A percentile compares a stretch with the other conserved stretches of the same genome.
Conservation (phyloP, 2,888 invertebrate genomes). For the Hanleya hanleyi region DNA sequence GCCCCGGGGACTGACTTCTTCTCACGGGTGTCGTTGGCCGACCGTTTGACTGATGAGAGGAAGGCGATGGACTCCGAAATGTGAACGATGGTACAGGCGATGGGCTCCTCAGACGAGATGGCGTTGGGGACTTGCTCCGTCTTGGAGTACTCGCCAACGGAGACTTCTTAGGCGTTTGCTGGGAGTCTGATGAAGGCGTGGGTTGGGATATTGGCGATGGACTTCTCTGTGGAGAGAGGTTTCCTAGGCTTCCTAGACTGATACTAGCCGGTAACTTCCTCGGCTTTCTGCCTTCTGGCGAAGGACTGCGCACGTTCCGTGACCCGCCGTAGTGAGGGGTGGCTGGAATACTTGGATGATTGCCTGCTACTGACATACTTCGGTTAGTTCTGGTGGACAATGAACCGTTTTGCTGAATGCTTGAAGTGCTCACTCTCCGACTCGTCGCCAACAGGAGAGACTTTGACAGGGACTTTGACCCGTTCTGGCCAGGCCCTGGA, state of each 20-base stretch:
- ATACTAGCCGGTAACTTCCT: not conserved
- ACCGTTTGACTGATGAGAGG: too few relatives aligned
- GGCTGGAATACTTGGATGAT: too few relatives aligned
- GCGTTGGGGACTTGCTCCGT: slow-evolving; percentile 46
- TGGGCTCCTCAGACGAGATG: slow-evolving; percentile 42
- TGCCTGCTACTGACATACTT: not conserved
- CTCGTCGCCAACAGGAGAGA: slow-evolving; percentile 42
- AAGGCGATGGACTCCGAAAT: not conserved
- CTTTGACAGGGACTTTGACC: slow-evolving; percentile 40
- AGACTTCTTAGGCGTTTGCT: not conserved
- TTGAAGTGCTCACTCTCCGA: not conserved
- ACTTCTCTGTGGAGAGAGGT: too few relatives aligned
- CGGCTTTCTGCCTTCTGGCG: not conserved
- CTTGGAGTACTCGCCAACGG: slow-evolving; percentile 1
- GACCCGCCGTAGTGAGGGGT: slow-evolving; percentile 19
- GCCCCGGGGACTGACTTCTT: too few relatives aligned
- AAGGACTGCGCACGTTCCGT: slow-evolving; percentile 46
- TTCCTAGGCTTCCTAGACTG: not conserved
- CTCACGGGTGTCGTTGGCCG: too few relatives aligned
- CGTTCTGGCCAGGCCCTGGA: slow-evolving; percentile 34
- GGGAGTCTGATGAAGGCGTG: too few relatives aligned
- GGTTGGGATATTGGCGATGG: too few relatives aligned
- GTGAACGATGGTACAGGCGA: too few relatives aligned
- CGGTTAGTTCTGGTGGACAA: not conserved
- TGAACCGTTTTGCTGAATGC: not conserved